Base-by-base conservation (phyloP, 2,797 vertebrate species). In the Rachycentron canadum region DNA sequence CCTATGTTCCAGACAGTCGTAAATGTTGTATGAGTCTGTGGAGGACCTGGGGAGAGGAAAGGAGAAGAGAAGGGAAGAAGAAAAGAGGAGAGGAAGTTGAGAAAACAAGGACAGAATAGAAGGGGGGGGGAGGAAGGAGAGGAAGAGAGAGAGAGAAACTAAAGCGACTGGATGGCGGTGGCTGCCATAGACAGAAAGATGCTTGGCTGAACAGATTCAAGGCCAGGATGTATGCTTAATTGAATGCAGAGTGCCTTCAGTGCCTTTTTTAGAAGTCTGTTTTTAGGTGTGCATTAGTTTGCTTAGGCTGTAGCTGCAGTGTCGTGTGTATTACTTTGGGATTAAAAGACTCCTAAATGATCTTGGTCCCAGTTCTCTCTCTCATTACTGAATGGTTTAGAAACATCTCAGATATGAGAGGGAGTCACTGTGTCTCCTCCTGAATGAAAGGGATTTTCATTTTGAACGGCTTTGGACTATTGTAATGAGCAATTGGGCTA, bases 11-110 rank as follows among this genome's bases (percentile, higher is more conserved):
- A 89, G 88, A 89, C 87, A 77, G 72, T 82, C 83, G 86, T 90
- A 71, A 88, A 89, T 90, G 85, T 88, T 90, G 88, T 38, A 91
- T 86, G 87, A 92, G 83, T 70, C 71, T 76, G 79, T 28, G 59
- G 60, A 81, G 65, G 30, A 66, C 65, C 74, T 25, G 50, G 25
- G 56, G 82, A 67, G 67, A n/a, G 43, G 41, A 65, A 60, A n/a
- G 17, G 58, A 53, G 56, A 17, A 34, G 43, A 53, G 4, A 55
- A 45, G 80, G 63, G 69, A 25, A 34, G 49, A 67, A 17, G 57
- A 25, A 28, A 34, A 45, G 34, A 60, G 52, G 36, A 45, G 23
- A 71, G 65, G 57, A 60, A 28, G 58, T 10, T 17, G 14, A 43
- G 52, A 57, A 38, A 61, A 69, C 49, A 53, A 56, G 62, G 63